A percentile compares a stretch with the other conserved stretches of the same genome.
These are phyloP conservation scores for Callocephalon fimbriatum DNA, from an alignment of 2,113 vertebrate genomes.

Conservation along the genomic window DNA sequence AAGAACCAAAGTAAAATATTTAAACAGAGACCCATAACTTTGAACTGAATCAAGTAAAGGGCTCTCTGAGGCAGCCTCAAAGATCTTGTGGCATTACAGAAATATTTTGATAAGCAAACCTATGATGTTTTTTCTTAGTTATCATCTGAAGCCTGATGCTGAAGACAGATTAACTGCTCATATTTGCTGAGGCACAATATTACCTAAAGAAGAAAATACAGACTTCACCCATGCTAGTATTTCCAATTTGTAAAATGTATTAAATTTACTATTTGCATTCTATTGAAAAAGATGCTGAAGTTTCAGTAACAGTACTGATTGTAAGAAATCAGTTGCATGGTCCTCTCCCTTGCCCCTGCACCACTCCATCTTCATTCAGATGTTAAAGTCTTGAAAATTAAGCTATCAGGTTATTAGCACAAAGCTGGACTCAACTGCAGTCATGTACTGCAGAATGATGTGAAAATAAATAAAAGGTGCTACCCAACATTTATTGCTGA, in stretches of 20 bases:
- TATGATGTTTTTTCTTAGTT: neutral
- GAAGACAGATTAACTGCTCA: neutral
- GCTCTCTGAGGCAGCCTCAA: neutral
- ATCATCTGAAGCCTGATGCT: neutral
- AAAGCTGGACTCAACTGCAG: neutral
- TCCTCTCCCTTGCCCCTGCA: neutral
- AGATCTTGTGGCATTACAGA: neutral
- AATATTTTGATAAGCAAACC: neutral
- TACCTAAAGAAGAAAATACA: neutral
- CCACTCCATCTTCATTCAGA: neutral
- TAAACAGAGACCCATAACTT: neutral
- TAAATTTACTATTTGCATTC: neutral
- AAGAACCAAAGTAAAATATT: neutral
- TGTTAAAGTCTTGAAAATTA: neutral
- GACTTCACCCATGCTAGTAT: neutral
- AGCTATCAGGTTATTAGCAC: neutral
- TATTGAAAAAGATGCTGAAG: neutral
- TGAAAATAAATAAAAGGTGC: neutral
- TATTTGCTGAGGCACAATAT: neutral
- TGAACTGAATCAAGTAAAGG: neutral
- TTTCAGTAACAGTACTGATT: neutral
- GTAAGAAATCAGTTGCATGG: neutral
- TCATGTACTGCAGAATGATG: accelerated
- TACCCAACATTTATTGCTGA: neutral
- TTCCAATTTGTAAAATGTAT: neutral